These are phyloP conservation scores for Oxytorus armatus DNA, from an alignment of 2,888 invertebrate species.

Conservation along the genomic window DNA sequence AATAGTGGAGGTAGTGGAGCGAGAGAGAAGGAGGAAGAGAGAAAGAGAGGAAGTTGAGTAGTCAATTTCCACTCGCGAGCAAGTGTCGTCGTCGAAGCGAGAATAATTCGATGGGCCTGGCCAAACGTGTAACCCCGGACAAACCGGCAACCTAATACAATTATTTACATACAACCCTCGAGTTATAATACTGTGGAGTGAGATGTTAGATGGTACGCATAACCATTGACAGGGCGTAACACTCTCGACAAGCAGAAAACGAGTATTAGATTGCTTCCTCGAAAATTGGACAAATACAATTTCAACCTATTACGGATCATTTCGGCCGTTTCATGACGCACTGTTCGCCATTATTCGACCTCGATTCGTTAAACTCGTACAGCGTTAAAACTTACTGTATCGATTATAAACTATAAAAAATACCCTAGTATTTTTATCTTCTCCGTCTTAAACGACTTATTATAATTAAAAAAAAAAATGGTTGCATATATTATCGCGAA, in stretches of 20 bases:
- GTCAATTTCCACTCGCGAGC: constrained; percentile 71
- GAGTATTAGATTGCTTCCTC: constrained; percentile 68
- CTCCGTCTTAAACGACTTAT: no score
- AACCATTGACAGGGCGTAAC: constrained; percentile 52
- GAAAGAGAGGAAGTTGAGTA: no score
- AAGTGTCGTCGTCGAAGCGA: constrained; percentile 55
- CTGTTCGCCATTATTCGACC: constrained; percentile 31
- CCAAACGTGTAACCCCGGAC: constrained; percentile 65
- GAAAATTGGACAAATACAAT: constrained; percentile 80
- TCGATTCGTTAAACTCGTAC: background rate
- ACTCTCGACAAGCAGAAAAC: constrained; percentile 56
- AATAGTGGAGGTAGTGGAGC: background rate
- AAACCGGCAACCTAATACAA: constrained; percentile 79
- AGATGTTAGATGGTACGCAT: constrained; percentile 7
- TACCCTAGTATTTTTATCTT: no score
- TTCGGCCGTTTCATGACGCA: constrained; percentile 27
- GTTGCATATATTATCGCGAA: no score
- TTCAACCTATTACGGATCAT: constrained; percentile 71
- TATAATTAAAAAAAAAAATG: no score
- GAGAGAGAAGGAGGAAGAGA: no score
- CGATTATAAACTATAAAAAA: no score
- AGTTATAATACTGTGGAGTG: constrained; percentile 70
- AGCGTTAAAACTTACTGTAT: no score
- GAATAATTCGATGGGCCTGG: constrained; percentile 53
- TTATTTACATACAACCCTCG: constrained; percentile 81